Evolutionary conservation across 2,888 invertebrate genomes (phyloP), one percentile per base, ranked within the genome.

Genomic region (Eupithecia vulgata): DNA sequence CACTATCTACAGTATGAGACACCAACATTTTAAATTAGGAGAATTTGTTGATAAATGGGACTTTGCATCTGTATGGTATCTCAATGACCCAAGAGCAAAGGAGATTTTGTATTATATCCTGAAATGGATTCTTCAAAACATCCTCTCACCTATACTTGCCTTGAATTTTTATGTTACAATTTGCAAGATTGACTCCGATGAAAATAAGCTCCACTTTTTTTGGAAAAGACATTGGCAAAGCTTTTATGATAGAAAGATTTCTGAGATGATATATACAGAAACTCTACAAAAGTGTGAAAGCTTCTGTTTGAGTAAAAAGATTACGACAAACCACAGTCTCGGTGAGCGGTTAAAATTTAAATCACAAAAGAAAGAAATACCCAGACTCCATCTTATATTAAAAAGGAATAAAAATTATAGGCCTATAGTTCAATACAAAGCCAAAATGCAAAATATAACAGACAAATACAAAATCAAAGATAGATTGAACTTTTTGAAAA

Each of bases 141-240:
- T 94, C 35, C 77, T 94, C 13, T 86, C 92, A 57, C 81, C 91
- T n/a, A 89, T 94, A 62, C 87, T 95, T 75, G 84, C 84, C 37
- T 81, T 94, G 30, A 92, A 91, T 76, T 94, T 93, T 82, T 91
- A 92, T 85, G 91, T 94, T 7, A 93, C 94, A 25, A 90, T 91
- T 62, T 90, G 90, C 67, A 93, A 93, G 86, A 77, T 91, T 15
- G 90, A 93, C 78, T 79, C 84, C 1, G 90, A 94, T 83, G 92
- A 94, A 81, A 89, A 92, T 77, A 93, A 91, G 81, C 85, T 94
- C 42, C 84, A 90, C 84, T 95, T 86, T 78, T 94, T 93, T 81
- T 89, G 88, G 86, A 94, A 92, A 85, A 79, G 83, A 66, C 84
- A 91, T 59, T 95, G 95, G 95, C 94, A 95, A 80, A 90, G 92